Base-by-base conservation (phyloP, 2,888 invertebrate genomes). In the Corbicula japonica region DNA sequence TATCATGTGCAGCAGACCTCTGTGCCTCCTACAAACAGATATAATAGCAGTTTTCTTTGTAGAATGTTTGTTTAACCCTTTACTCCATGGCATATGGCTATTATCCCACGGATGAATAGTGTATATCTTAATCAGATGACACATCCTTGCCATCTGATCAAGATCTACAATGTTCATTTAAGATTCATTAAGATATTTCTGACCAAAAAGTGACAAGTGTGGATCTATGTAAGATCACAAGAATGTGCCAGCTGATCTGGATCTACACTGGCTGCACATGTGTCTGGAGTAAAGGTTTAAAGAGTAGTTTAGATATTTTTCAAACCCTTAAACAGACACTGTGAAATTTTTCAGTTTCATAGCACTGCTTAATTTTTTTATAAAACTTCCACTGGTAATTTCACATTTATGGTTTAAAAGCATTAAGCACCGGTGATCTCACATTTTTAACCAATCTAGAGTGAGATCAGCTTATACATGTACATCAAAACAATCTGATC, bases 1-100 rank as follows among this genome's bases (percentile, higher is more conserved):
- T 85, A 32, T 92, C 92, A 86, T 91, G 92, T 26, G 90, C 83
- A 26, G 80, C 78, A 28, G 80, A 77, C 60, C 92, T 79, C 69
- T 91, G 89, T 44, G 75, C 66, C 80, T 92, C 91, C 92, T 92
- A 65, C 23, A n/a, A n/a, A n/a, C n/a, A n/a, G n/a, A n/a, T n/a
- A n/a, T n/a, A n/a, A n/a, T n/a, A n/a, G n/a, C n/a, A n/a, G n/a
- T n/a, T n/a, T n/a, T n/a, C n/a, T n/a, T n/a, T n/a, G n/a, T n/a
- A n/a, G n/a, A n/a, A n/a, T n/a, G n/a, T n/a, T n/a, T n/a, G n/a
- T n/a, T n/a, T n/a, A n/a, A n/a, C n/a, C n/a, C n/a, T n/a, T n/a
- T n/a, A n/a, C n/a, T n/a, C n/a, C n/a, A n/a, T n/a, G n/a, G n/a
- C n/a, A n/a, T n/a, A 26, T 10, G 15, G n/a, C 41, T 32, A 60